A percentile compares a stretch with the other conserved stretches of the same genome.
These are phyloP conservation scores for Sparidentex hasta DNA, from an alignment of 2,797 vertebrate species.

Conservation along the genomic window DNA sequence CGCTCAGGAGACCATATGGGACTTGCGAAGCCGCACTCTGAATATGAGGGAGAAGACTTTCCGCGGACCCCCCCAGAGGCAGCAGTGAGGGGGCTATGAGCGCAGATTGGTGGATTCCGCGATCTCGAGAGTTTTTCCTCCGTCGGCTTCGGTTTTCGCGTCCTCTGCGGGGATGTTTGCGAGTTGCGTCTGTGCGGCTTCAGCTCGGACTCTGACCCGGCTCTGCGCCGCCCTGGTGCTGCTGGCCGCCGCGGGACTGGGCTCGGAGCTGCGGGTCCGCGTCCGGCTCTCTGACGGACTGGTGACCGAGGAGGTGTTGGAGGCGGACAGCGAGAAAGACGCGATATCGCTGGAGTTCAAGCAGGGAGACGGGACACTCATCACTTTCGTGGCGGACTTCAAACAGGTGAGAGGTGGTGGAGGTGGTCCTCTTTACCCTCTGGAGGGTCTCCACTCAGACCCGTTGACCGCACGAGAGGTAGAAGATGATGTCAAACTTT, in stretches of 20 bases:
- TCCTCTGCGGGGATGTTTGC: conserved; percentile 82
- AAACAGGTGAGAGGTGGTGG: conserved; percentile 88
- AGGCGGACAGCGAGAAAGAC: conserved; percentile 93
- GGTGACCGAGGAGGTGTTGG: conserved; percentile 93
- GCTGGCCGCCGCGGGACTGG: conserved; percentile 57
- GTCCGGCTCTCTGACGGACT: conserved; percentile 93
- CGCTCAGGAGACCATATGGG: conserved; percentile 38
- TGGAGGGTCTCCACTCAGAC: background rate
- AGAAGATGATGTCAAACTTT: background rate
- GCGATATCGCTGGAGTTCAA: conserved; percentile 92
- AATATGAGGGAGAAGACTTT: conserved; percentile 61
- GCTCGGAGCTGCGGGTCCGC: conserved; percentile 92
- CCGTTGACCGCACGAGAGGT: background rate
- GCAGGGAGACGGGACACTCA: conserved; percentile 91
- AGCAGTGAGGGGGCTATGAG: conserved; percentile 64
- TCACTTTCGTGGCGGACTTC: conserved; percentile 94
- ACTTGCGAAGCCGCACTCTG: conserved; percentile 26
- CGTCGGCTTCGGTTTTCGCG: conserved; percentile 67
- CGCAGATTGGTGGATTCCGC: conserved; percentile 47
- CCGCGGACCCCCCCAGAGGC: conserved; percentile 31
- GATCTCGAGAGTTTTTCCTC: conserved; percentile 47
- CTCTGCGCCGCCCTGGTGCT: conserved; percentile 71
- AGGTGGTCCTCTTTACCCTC: background rate
- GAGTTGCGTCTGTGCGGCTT: conserved; percentile 71
- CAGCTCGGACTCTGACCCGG: conserved; percentile 68